Evolutionary conservation across 2,888 invertebrate genomes (phyloP).

Genomic region (Xanthorhoe spadicearia): DNA sequence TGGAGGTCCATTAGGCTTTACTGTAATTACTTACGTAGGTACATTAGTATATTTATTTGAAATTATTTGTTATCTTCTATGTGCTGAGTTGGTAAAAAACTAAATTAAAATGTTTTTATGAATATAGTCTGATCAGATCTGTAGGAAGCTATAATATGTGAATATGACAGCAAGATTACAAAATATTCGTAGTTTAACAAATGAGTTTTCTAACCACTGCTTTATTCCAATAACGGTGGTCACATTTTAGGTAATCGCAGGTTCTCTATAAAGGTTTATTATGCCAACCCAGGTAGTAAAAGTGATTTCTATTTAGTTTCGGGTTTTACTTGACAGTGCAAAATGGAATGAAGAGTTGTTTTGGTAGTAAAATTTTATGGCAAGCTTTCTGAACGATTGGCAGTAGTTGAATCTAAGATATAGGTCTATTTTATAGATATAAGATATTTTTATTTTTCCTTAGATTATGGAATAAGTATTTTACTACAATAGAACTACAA

Average conservation of each 20-base stretch:
- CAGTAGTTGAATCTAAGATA: background rate
- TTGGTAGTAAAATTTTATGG: background rate
- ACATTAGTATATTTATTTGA: too few relatives aligned
- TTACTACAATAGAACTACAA: too few relatives aligned
- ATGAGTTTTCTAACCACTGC: background rate
- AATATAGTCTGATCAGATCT: too few relatives aligned
- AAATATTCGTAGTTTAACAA: too few relatives aligned
- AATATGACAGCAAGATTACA: too few relatives aligned
- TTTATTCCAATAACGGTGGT: background rate
- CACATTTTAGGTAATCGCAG: background rate
- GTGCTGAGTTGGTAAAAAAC: too few relatives aligned
- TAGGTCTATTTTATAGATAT: background rate
- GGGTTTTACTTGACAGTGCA: constrained; percentile 12
- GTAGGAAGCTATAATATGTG: too few relatives aligned
- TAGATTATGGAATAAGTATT: too few relatives aligned
- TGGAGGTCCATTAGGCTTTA: too few relatives aligned
- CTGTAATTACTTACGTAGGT: too few relatives aligned
- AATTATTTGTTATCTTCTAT: too few relatives aligned
- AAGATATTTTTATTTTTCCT: background rate
- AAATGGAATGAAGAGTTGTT: constrained; percentile 12
- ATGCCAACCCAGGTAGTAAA: constrained; percentile 31
- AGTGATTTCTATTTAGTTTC: constrained; percentile 22
- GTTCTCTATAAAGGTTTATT: constrained; percentile 27
- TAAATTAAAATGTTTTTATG: too few relatives aligned
- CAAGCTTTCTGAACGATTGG: constrained; percentile 11